Conservation (phyloP, 1,140 invertebrate genomes). For the Lepidurus arcticus region DNA sequence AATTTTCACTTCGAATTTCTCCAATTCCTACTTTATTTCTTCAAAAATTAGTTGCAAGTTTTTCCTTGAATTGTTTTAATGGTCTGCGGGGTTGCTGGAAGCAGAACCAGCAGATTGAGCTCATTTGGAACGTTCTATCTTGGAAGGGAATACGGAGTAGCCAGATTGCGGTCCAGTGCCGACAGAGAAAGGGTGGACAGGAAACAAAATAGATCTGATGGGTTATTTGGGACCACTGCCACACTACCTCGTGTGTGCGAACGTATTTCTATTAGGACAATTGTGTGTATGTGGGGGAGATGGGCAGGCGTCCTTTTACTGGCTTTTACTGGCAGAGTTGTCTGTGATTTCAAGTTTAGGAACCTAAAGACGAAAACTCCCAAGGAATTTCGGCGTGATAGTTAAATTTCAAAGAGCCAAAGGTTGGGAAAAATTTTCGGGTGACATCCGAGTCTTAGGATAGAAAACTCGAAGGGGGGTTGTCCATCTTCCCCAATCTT, state of each 20-base stretch:
- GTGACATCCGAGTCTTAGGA: background rate
- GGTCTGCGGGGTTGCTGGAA: too few relatives aligned
- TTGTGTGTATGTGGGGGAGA: background rate
- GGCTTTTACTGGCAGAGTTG: background rate
- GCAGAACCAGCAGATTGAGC: too few relatives aligned
- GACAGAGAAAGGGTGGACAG: conserved; percentile 6
- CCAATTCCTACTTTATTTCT: too few relatives aligned
- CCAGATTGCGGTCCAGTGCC: background rate
- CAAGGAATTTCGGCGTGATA: background rate
- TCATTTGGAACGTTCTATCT: too few relatives aligned
- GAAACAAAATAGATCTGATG: conserved; percentile 12
- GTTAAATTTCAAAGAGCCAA: background rate
- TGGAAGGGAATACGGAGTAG: background rate
- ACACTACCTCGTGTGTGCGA: background rate
- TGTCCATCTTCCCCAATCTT: background rate
- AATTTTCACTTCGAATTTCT: too few relatives aligned
- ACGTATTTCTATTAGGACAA: background rate
- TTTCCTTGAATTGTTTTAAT: too few relatives aligned
- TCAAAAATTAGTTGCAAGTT: too few relatives aligned
- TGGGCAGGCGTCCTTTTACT: background rate
- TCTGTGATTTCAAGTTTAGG: background rate
- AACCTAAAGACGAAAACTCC: background rate
- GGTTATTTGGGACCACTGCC: conserved; percentile 7
- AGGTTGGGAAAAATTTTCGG: background rate
- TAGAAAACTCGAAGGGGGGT: background rate